phyloP scores from a whole-genome alignment of 2,888 invertebrate genomes.

The Eilema caniola region DNA sequence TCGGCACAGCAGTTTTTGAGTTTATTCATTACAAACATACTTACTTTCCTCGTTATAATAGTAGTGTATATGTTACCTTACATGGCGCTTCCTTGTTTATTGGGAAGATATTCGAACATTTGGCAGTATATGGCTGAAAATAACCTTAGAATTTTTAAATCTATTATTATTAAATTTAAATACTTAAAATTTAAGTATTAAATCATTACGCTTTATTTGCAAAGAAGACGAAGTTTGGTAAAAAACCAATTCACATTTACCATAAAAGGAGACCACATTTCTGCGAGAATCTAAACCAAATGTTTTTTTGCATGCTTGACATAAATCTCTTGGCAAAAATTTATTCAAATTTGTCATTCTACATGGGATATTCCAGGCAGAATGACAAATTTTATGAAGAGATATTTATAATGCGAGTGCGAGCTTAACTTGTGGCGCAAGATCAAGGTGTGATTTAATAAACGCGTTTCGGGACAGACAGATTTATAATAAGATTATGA shows the following conservation, averaged over 20 bases:
- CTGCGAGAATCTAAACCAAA: neutral
- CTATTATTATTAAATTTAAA: no score
- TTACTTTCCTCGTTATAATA: no score
- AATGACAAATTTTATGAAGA: neutral
- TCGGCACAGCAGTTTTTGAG: no score
- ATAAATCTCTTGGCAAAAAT: neutral
- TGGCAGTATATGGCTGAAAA: neutral
- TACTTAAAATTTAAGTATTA: no score
- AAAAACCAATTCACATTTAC: no score
- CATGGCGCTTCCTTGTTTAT: neutral
- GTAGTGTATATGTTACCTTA: no score
- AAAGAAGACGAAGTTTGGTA: neutral
- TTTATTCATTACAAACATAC: no score
- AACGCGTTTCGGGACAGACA: neutral
- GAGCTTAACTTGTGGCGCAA: neutral
- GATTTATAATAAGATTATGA: conserved; percentile 1
- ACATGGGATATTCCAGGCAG: neutral
- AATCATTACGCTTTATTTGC: neutral
- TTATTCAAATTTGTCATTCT: neutral
- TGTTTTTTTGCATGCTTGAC: no score
- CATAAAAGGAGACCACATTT: no score
- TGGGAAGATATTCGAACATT: neutral
- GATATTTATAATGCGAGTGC: neutral
- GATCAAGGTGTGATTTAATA: neutral
- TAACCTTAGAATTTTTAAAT: no score